Evolutionary conservation across 37 sponge, comb jelly and placozoan genomes (phyloP).

Genomic region (Petrosia ficiformis): DNA sequence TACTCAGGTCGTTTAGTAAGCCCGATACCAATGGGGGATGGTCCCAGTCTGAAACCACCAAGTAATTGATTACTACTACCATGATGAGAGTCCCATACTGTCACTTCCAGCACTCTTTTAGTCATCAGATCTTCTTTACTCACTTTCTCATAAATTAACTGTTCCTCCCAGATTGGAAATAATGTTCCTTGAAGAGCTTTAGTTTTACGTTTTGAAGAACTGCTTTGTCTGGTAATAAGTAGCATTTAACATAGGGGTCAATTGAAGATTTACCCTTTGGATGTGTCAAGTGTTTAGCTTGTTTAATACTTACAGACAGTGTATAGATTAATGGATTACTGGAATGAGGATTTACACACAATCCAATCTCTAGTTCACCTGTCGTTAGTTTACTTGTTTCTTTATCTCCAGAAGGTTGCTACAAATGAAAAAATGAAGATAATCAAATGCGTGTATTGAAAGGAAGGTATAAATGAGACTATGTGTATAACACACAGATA

Average conservation of each 20-base stretch:
- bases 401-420: too few relatives aligned
- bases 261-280: conserved; percentile 8
- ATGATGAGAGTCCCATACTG: conserved; percentile 56
- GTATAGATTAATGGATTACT: too few relatives aligned
- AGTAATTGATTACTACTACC: conserved; percentile 58
- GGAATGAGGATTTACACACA: too few relatives aligned
- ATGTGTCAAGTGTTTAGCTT: conserved; percentile 32
- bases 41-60: conserved; percentile 59
- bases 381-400: too few relatives aligned
- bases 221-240: conserved; percentile 39
- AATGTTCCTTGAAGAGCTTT: conserved; percentile 29
- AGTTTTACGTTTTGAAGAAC: conserved; percentile 50
- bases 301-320: conserved; percentile 35
- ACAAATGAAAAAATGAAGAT: too few relatives aligned
- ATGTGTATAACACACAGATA: too few relatives aligned
- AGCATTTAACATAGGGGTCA: conserved; percentile 30
- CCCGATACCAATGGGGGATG: not conserved
- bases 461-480: too few relatives aligned
- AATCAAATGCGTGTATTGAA: too few relatives aligned
- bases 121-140: conserved; percentile 20
- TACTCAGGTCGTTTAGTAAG: conserved; percentile 21
- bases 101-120: conserved; percentile 50
- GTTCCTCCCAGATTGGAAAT: conserved; percentile 57
- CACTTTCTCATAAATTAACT: conserved; percentile 21
- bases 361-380: too few relatives aligned